Percentiles rank a stretch among this genome's conserved stretches.
Conservation (phyloP, 2,888 invertebrate species). For the Mimas tiliae region DNA sequence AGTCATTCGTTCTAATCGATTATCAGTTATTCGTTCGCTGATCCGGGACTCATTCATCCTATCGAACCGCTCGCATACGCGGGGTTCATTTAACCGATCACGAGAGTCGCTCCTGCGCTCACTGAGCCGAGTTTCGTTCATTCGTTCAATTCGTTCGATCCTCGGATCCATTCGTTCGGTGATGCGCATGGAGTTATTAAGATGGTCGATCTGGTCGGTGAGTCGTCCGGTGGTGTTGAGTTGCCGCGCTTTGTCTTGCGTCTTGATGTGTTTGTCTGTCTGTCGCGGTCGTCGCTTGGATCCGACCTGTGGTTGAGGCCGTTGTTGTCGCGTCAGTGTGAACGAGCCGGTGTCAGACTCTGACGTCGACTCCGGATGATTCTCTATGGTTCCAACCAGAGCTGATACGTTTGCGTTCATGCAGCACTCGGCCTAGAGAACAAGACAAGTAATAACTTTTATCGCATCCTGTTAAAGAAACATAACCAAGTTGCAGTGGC, state of each 20-base stretch:
- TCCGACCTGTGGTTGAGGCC: slow-evolving; percentile 74
- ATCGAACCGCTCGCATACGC: slow-evolving; percentile 37
- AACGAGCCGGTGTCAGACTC: slow-evolving; percentile 79
- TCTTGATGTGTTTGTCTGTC: slow-evolving; percentile 63
- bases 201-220: slow-evolving; percentile 53
- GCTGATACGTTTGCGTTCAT: slow-evolving; percentile 75
- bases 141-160: slow-evolving; percentile 30
- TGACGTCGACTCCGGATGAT: slow-evolving; percentile 78
- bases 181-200: slow-evolving; percentile 58
- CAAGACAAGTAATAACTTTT: slow-evolving; percentile 8
- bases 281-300: slow-evolving; percentile 71
- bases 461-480: background rate
- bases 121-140: slow-evolving; percentile 35
- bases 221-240: slow-evolving; percentile 48
- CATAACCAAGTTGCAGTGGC: too few relatives aligned
- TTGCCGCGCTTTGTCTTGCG: slow-evolving; percentile 62
- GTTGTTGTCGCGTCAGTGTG: slow-evolving; percentile 73
- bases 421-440: slow-evolving; percentile 77
- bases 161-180: slow-evolving; percentile 42
- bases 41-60: slow-evolving; percentile 36
- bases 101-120: slow-evolving; percentile 33
- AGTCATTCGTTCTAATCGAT: slow-evolving; percentile 37
- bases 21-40: slow-evolving; percentile 33
- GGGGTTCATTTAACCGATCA: slow-evolving; percentile 36
- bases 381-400: slow-evolving; percentile 78